A percentile compares a stretch with the other conserved stretches of the same genome.
Evolutionary conservation across 2,113 vertebrate genomes (phyloP).

Genomic region (Uropsilus gracilis): DNA sequence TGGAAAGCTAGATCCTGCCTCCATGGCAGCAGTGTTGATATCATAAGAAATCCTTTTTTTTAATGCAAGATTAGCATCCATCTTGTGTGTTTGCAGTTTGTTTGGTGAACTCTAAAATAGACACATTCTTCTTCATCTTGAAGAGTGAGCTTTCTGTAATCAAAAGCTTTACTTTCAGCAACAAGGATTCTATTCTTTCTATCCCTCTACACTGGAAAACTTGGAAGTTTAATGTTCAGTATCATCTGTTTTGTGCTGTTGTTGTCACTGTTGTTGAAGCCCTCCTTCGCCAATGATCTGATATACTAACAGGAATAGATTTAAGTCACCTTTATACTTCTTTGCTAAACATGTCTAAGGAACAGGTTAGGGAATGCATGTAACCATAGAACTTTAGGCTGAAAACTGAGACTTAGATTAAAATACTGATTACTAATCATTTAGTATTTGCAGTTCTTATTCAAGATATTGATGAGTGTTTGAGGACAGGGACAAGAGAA

Average conservation of each 20-base stretch:
- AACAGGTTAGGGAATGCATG: background rate
- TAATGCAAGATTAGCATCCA: background rate
- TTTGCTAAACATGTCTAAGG: background rate
- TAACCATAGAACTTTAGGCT: background rate
- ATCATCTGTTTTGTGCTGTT: background rate
- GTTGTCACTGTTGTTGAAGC: background rate
- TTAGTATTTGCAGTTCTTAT: background rate
- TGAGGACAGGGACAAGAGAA: background rate
- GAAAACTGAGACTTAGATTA: background rate
- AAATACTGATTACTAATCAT: background rate
- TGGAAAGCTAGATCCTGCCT: background rate
- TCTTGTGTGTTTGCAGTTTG: background rate
- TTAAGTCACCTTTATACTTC: background rate
- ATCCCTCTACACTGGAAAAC: background rate
- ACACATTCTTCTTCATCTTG: background rate
- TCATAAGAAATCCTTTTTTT: constrained; percentile 23
- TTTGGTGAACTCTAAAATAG: background rate
- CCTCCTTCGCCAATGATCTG: background rate
- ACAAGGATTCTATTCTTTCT: background rate
- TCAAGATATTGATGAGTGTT: background rate
- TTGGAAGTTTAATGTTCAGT: background rate
- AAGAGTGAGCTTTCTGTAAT: background rate
- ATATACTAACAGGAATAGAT: background rate
- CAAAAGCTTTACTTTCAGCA: background rate
- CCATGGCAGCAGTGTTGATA: background rate